phyloP scores from a whole-genome alignment of 2,797 vertebrate species.

The Champsocephalus esox region DNA sequence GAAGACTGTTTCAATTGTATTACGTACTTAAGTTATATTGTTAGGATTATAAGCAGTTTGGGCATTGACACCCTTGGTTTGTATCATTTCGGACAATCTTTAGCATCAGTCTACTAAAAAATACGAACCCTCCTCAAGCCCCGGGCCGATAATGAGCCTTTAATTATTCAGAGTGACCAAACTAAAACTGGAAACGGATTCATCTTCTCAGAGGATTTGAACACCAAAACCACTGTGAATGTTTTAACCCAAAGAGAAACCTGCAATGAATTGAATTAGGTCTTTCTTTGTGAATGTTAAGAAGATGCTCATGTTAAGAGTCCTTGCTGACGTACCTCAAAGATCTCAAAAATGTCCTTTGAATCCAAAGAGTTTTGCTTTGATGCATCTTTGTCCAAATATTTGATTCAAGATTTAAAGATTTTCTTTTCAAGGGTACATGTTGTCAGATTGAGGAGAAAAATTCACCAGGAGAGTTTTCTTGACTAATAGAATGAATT shows the following conservation, averaged over 20 bases:
- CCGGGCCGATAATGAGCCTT: constrained; percentile 37
- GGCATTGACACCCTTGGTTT: background rate
- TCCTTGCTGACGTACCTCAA: background rate
- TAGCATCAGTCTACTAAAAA: background rate
- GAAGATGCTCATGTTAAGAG: background rate
- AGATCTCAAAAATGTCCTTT: background rate
- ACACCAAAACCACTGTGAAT: constrained; percentile 6
- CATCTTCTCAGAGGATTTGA: constrained; percentile 3
- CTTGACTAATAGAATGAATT: too few species aligned
- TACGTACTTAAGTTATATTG: too few species aligned
- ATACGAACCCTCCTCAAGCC: constrained; percentile 2
- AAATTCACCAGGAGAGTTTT: too few species aligned
- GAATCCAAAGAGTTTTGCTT: background rate
- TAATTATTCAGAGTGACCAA: constrained; percentile 51
- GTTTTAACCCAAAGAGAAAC: constrained; percentile 1
- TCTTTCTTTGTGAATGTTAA: background rate
- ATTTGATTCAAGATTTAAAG: constrained; percentile 9
- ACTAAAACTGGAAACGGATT: constrained; percentile 49
- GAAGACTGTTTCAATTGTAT: too few species aligned
- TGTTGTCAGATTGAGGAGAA: too few species aligned
- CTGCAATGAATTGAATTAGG: background rate
- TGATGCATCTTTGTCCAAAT: background rate
- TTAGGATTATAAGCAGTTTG: background rate
- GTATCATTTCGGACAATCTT: background rate
- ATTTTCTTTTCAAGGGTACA: too few species aligned